A percentile compares a stretch with the other conserved stretches of the same genome.
phyloP scores from a whole-genome alignment of 2,888 invertebrate species.

The Eretmocerus hayati region DNA sequence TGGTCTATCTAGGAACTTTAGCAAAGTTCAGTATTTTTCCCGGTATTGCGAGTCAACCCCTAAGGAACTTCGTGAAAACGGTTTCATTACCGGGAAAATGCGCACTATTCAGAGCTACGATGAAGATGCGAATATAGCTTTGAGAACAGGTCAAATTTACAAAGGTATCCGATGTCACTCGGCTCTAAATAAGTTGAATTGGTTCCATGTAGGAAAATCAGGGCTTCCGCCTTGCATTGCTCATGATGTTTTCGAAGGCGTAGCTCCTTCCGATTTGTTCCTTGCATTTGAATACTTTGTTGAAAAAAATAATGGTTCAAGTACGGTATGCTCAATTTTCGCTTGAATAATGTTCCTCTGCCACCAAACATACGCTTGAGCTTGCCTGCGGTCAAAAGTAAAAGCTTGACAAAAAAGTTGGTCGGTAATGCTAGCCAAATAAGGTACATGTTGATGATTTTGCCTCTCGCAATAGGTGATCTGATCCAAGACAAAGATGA shows the following conservation, averaged over 20 bases:
- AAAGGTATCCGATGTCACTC: background rate
- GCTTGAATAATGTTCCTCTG: background rate
- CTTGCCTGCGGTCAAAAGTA: background rate
- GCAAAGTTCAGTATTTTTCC: conserved; percentile 27
- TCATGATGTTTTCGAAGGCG: conserved; percentile 6
- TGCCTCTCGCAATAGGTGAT: conserved; percentile 7
- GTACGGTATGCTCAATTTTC: background rate
- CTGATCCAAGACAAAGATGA: conserved; percentile 5
- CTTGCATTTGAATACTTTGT: background rate
- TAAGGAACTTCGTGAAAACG: conserved; percentile 1
- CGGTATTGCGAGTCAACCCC: background rate
- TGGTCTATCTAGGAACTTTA: conserved; percentile 19
- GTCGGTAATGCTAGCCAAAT: background rate
- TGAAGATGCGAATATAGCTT: background rate
- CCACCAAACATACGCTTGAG: background rate
- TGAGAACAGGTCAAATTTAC: background rate
- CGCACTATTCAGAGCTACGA: background rate
- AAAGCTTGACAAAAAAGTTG: background rate
- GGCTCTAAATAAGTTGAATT: background rate
- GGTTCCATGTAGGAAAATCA: conserved; percentile 5
- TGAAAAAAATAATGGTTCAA: background rate
- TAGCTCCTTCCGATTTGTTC: background rate
- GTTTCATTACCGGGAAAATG: background rate
- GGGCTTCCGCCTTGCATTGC: conserved; percentile 6
- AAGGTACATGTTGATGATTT: background rate